Percentiles rank a stretch among this genome's conserved stretches.
phyloP scores from a whole-genome alignment of 2,797 vertebrate genomes.

The Phaenicophaeus curvirostris region DNA sequence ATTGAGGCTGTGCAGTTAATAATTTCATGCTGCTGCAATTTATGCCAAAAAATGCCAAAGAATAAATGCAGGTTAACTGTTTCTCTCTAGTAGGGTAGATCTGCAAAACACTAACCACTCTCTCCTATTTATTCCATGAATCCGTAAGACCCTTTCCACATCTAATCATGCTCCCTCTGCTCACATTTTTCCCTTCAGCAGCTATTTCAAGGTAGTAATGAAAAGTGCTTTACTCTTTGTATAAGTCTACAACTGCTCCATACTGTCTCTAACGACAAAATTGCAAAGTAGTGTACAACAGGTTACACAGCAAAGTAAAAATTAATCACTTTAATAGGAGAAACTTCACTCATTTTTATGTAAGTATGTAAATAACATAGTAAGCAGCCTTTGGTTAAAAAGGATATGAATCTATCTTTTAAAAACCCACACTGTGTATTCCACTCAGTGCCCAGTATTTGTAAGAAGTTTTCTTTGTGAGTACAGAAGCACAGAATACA shows the following conservation, averaged over 20 bases:
- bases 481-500: not conserved
- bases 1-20: not conserved
- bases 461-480: not conserved
- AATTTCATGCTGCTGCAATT: not conserved
- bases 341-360: not conserved
- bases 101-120: not conserved
- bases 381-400: not conserved
- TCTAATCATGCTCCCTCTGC: not conserved
- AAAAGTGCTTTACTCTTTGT: not conserved
- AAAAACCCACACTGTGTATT: not conserved
- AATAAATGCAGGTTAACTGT: not conserved
- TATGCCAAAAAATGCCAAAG: not conserved
- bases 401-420: not conserved
- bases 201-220: not conserved
- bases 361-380: not conserved
- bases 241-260: not conserved
- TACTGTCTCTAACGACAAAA: not conserved
- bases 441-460: not conserved
- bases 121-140: not conserved
- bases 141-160: not conserved
- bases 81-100: not conserved
- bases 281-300: not conserved
- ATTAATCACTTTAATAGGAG: not conserved
- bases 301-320: not conserved
- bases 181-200: not conserved